phyloP scores from a whole-genome alignment of 2,113 vertebrate genomes.

The Reinhardtius hippoglossoides region DNA sequence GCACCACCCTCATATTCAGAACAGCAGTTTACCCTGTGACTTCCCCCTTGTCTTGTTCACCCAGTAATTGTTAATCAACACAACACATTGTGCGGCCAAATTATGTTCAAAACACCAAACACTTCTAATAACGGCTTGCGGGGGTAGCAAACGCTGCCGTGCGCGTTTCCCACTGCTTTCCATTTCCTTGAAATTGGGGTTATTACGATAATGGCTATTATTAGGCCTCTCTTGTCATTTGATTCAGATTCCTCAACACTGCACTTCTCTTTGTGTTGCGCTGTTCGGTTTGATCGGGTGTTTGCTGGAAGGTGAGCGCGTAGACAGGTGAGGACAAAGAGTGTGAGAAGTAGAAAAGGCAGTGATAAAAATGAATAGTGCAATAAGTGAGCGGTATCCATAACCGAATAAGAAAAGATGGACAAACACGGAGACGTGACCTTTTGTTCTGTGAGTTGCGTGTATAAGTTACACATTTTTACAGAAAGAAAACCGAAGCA shows the following conservation, averaged over 20 bases:
- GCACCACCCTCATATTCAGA: slow-evolving; percentile 57
- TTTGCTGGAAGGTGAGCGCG: slow-evolving; percentile 9
- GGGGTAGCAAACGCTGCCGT: slow-evolving; percentile 24
- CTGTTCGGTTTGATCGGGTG: slow-evolving; percentile 15
- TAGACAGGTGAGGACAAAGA: not conserved
- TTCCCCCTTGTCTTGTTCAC: slow-evolving; percentile 44
- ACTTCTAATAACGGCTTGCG: slow-evolving; percentile 66
- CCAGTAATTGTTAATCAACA: slow-evolving; percentile 79
- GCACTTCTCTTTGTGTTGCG: slow-evolving; percentile 10
- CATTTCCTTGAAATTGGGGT: slow-evolving; percentile 75
- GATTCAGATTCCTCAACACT: slow-evolving; percentile 56
- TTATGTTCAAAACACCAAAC: slow-evolving; percentile 62
- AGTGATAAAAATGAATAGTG: not conserved
- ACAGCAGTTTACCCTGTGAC: slow-evolving; percentile 56
- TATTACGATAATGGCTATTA: slow-evolving; percentile 77
- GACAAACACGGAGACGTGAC: too few relatives aligned
- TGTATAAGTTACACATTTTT: too few relatives aligned
- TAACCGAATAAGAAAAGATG: not conserved
- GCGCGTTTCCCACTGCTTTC: slow-evolving; percentile 72
- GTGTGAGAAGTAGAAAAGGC: not conserved
- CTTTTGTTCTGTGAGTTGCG: too few relatives aligned
- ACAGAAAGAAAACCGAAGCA: too few relatives aligned
- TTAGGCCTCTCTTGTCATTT: slow-evolving; percentile 64
- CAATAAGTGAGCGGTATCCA: too few relatives aligned
- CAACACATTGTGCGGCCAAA: slow-evolving; percentile 61